These are phyloP conservation scores for Apis dorsata DNA, from an alignment of 1,140 invertebrate genomes.

Conservation along the genomic window DNA sequence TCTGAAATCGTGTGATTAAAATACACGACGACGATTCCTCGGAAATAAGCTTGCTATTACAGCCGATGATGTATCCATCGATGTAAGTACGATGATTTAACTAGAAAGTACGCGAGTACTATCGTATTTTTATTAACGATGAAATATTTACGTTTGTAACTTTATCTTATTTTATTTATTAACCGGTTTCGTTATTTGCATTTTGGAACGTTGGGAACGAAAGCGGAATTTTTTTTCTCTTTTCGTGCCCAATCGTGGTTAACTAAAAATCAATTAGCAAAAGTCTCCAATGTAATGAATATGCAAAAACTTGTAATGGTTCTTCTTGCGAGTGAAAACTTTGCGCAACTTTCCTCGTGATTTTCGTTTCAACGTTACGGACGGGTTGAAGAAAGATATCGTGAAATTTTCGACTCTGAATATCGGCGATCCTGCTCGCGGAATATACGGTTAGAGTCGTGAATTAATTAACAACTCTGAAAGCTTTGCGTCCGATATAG, in stretches of 20 bases:
- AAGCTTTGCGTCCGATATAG: too few species aligned
- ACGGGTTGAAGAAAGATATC: not conserved
- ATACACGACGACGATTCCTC: not conserved
- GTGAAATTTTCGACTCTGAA: not conserved
- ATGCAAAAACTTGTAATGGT: slow-evolving; percentile 15
- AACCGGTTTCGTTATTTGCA: not conserved
- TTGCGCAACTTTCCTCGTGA: not conserved
- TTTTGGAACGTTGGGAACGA: not conserved
- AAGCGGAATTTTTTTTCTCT: slow-evolving; percentile 6
- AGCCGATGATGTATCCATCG: not conserved
- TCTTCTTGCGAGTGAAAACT: not conserved
- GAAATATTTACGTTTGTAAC: too few species aligned
- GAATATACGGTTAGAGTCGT: not conserved
- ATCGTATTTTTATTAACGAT: too few species aligned
- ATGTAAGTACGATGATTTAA: too few species aligned
- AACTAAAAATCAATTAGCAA: slow-evolving; percentile 21
- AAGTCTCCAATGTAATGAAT: not conserved
- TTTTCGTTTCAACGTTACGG: not conserved
- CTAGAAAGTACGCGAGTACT: too few species aligned
- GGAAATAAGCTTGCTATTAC: not conserved
- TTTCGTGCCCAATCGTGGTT: not conserved
- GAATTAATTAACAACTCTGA: slow-evolving; percentile 3
- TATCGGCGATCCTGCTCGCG: not conserved
- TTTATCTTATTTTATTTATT: too few species aligned
- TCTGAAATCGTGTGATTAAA: slow-evolving; percentile 44